Conservation (phyloP, 2,113 vertebrate genomes). For the Ciconia maguari region DNA sequence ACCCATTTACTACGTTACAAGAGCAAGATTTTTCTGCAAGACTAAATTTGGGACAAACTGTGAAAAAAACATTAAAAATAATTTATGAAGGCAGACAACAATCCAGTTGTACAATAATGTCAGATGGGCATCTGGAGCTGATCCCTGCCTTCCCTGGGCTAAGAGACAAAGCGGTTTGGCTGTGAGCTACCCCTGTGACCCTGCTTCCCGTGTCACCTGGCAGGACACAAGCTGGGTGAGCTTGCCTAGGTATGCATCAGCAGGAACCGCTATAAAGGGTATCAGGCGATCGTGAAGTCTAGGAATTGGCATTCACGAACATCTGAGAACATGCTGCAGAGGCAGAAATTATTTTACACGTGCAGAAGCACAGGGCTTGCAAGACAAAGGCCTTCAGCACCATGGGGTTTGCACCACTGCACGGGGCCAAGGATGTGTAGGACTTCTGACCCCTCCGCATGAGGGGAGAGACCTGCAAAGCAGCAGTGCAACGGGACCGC, state of each 20-base stretch:
- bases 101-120: not conserved
- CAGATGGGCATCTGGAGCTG: not conserved
- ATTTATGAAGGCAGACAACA: not conserved
- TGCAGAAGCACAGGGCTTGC: not conserved
- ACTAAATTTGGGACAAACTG: not conserved
- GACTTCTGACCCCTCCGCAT: not conserved
- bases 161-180: not conserved
- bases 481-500: rapidly evolving
- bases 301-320: not conserved
- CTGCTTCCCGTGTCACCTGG: not conserved
- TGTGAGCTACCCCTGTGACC: not conserved
- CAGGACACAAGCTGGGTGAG: not conserved
- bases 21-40: not conserved
- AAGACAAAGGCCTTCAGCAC: not conserved
- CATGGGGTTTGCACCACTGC: not conserved
- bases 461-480: not conserved
- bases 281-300: rapidly evolving
- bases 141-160: not conserved
- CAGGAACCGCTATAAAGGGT: rapidly evolving
- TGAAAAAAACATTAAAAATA: not conserved
- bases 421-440: not conserved
- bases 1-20: not conserved
- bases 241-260: not conserved
- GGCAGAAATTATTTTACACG: not conserved
- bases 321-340: not conserved